Evolutionary conservation across 2,113 vertebrate species (phyloP).

Genomic region (Ictalurus punctatus): DNA sequence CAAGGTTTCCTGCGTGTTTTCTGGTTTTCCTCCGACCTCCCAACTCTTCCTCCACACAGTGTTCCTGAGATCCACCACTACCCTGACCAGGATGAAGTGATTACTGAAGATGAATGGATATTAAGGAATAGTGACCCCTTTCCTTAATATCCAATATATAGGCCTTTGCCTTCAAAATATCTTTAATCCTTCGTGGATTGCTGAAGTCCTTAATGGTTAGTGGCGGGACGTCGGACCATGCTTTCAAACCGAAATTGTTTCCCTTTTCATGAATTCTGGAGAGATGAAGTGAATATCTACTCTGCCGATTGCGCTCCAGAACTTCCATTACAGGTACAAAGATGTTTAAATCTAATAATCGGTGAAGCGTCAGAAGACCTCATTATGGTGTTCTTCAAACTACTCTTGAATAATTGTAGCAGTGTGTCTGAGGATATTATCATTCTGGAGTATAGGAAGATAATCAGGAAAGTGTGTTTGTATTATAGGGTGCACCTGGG

Average conservation of each 20-base stretch:
- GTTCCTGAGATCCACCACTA: neutral
- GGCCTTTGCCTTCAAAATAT: neutral
- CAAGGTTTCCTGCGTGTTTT: too few relatives aligned
- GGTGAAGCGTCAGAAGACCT: neutral
- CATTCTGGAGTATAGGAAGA: neutral
- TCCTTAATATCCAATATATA: too few relatives aligned
- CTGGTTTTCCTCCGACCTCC: too few relatives aligned
- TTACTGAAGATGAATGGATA: neutral
- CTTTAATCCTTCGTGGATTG: neutral
- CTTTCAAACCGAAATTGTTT: neutral
- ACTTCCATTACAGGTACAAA: neutral
- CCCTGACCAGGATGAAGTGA: neutral
- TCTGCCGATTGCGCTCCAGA: neutral
- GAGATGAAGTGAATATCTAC: neutral
- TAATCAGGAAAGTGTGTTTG: constrained; percentile 1
- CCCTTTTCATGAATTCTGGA: neutral
- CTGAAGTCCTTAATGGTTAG: neutral
- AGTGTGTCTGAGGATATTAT: neutral
- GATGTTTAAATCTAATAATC: neutral
- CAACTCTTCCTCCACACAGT: neutral
- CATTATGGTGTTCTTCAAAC: neutral
- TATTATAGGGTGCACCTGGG: neutral
- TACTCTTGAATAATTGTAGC: neutral
- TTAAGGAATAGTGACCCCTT: neutral
- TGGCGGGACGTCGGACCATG: neutral